These are phyloP conservation scores for Drosophila burlai DNA, from an alignment of 1,140 invertebrate species.

Conservation along the genomic window DNA sequence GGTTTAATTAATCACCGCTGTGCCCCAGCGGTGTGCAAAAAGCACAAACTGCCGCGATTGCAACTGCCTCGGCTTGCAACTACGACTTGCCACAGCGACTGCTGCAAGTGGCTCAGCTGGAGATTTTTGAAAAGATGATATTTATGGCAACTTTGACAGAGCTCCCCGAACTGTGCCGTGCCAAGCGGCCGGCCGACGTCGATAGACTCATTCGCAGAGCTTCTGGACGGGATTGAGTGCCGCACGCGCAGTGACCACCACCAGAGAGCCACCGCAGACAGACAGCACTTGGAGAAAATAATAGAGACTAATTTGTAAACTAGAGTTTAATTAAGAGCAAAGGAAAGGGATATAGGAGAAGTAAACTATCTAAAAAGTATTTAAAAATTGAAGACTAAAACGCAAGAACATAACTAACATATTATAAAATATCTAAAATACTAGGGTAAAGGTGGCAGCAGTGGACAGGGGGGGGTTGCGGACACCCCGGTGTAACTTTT, in stretches of 20 bases:
- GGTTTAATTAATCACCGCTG: conserved; percentile 54
- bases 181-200: conserved; percentile 27
- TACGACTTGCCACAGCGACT: conserved; percentile 16
- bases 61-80: conserved; percentile 20
- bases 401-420: not conserved
- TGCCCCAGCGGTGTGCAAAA: conserved; percentile 78
- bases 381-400: not conserved
- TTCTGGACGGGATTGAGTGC: conserved; percentile 68
- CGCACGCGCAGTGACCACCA: conserved; percentile 76
- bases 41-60: conserved; percentile 44
- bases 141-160: conserved; percentile 84
- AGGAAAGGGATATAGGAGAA: not conserved
- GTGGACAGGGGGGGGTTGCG: no score
- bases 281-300: conserved; percentile 16
- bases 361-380: not conserved
- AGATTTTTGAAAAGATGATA: conserved; percentile 83
- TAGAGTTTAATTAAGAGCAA: not conserved
- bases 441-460: no score
- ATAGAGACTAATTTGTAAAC: not conserved
- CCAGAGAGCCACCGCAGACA: conserved; percentile 31
- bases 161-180: conserved; percentile 39
- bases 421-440: not conserved
- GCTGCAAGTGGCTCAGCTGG: conserved; percentile 77
- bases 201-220: conserved; percentile 75
- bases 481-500: no score